phyloP scores from a whole-genome alignment of 2,888 invertebrate species.

The Ariolimax columbianus region DNA sequence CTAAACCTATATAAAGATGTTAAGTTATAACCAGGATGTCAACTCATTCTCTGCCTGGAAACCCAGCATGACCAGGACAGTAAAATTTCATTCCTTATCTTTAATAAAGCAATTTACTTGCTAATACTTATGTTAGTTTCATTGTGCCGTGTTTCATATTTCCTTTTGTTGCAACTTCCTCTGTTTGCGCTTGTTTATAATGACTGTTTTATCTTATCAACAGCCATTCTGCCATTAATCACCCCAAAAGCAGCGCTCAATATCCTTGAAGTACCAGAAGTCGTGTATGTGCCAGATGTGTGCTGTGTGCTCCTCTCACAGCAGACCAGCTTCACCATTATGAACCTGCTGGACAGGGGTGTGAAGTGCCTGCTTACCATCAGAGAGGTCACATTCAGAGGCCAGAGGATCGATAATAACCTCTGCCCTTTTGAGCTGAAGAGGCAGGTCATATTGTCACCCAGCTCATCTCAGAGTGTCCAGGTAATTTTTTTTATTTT shows the following conservation, averaged over 20 bases:
- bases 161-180: neutral
- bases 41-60: too few relatives aligned
- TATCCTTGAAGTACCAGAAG: constrained; percentile 29
- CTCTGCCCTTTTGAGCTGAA: constrained; percentile 43
- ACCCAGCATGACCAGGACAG: too few relatives aligned
- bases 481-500: too few relatives aligned
- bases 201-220: neutral
- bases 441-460: constrained; percentile 11
- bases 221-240: constrained; percentile 38
- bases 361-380: constrained; percentile 37
- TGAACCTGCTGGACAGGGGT: constrained; percentile 25
- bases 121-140: neutral
- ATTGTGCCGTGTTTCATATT: neutral
- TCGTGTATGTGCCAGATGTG: constrained; percentile 9
- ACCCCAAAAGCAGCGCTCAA: constrained; percentile 9
- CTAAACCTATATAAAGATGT: too few relatives aligned
- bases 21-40: too few relatives aligned
- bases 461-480: constrained; percentile 8
- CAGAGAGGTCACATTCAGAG: constrained; percentile 20
- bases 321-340: constrained; percentile 14
- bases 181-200: neutral
- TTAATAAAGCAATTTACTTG: too few relatives aligned
- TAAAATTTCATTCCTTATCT: too few relatives aligned
- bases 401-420: constrained; percentile 23
- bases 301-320: constrained; percentile 39